phyloP scores from a whole-genome alignment of 2,888 invertebrate genomes.

The Sinohyriopsis cumingii region DNA sequence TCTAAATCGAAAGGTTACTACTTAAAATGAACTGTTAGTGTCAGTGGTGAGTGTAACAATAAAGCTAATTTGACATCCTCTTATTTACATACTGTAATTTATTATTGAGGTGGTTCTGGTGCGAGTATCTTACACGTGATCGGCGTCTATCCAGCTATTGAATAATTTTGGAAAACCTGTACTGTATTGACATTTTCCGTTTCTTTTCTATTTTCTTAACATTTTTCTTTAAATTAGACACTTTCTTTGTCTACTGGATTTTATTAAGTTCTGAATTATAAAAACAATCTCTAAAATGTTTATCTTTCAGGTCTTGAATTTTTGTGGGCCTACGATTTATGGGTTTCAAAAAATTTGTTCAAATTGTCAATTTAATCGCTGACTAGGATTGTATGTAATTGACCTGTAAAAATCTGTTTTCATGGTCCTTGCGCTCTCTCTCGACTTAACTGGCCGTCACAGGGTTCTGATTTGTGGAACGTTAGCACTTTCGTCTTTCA shows the following conservation, averaged over 20 bases:
- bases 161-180: slow-evolving; percentile 1
- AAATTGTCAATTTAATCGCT: not conserved
- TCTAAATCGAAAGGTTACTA: too few relatives aligned
- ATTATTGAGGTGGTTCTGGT: too few relatives aligned
- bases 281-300: slow-evolving; percentile 13
- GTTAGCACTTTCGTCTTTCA: slow-evolving; percentile 10
- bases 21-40: too few relatives aligned
- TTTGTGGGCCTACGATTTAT: slow-evolving; percentile 17
- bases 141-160: too few relatives aligned
- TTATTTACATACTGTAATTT: too few relatives aligned
- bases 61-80: not conserved
- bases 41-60: slow-evolving; percentile 1
- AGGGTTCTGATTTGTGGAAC: slow-evolving; percentile 17
- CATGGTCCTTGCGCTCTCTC: slow-evolving; percentile 8
- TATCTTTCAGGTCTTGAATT: slow-evolving; percentile 12
- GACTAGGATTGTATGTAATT: slow-evolving; percentile 2
- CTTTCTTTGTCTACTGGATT: slow-evolving; percentile 12
- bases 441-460: not conserved
- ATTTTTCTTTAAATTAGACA: slow-evolving; percentile 24
- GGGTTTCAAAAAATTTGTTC: slow-evolving; percentile 12
- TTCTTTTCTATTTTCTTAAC: slow-evolving; percentile 8
- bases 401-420: slow-evolving; percentile 5
- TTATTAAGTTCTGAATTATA: slow-evolving; percentile 18
- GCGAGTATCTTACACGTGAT: too few relatives aligned
- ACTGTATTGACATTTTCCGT: slow-evolving; percentile 10